Evolutionary conservation across 2,797 vertebrate genomes (phyloP), one percentile per base, ranked within the genome.

Genomic region (Oophaga sylvatica): DNA sequence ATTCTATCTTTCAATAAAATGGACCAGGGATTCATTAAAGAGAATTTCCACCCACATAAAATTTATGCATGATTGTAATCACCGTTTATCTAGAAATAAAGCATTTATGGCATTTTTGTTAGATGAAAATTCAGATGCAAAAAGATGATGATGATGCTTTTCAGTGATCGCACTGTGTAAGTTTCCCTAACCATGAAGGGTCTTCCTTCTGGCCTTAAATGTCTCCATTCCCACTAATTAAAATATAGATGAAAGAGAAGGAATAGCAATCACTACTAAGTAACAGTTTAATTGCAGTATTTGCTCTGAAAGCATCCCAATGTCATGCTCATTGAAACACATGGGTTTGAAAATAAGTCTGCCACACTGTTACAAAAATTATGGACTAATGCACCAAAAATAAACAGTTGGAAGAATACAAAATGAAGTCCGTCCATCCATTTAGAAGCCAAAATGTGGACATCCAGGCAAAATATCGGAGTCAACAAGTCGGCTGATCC

Each of bases 51-150:
- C 35, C 71, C 41, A 48, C 71, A 75, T 75, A 75, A 19, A 22
- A 35, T 71, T 71, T 45, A 20, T 45, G 29, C 17, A 73, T 75
- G 71, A 20, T 20, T 11, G 19, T 41, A 75, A 22, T 41, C 71
- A 75, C 17, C 31, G 35, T 16, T 7, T 11, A 48, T 45, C 8
- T 45, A 75, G 45, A 75, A 45, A 45, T 45, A 75, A 22, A 22
- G 71, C 71, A 22, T 75, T 22, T 2, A 7, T 31, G 41, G 8
- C 71, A 75, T 75, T 75, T 45, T 75, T 48, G 19, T 48, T 22
- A 22, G 19, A 71, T 75, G 45, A 31, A 45, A 75, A 20, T 75
- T 75, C 71, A 75, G 71, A 75, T 75, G 16, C 71, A 35, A 35
- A 19, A 19, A 35, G 1, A 9, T 20, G 31, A 20, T 20, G 31